Evolutionary conservation across 2,888 invertebrate species (phyloP).

Genomic region (Drosophila greeni): DNA sequence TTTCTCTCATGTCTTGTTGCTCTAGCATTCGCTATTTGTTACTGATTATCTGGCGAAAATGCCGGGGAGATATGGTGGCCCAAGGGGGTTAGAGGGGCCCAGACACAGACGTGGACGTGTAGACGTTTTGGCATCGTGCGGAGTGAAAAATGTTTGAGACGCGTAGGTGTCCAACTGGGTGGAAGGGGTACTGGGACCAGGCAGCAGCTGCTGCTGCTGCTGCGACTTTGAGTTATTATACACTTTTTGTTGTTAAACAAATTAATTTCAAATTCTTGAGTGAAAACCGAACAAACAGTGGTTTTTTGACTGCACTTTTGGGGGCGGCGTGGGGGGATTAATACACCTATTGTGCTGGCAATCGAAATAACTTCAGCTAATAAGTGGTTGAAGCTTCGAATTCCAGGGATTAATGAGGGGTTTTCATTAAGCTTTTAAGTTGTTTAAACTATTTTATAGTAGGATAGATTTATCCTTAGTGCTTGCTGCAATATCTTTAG

Average conservation of each 20-base stretch:
- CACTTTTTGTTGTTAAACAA: conserved; percentile 44
- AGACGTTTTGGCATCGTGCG: conserved; percentile 52
- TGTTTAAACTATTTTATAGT: no score
- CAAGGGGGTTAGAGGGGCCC: conserved; percentile 6
- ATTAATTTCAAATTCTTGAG: conserved; percentile 43
- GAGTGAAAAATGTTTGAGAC: conserved; percentile 44
- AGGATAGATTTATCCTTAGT: no score
- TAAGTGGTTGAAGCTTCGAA: no score
- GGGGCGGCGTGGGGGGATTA: conserved; percentile 4
- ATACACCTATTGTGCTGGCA: neutral
- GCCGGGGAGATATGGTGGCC: conserved; percentile 12
- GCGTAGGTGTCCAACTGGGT: conserved; percentile 50
- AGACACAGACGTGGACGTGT: conserved; percentile 40
- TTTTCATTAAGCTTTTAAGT: no score
- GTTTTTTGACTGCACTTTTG: conserved; percentile 8
- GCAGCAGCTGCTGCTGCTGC: conserved; percentile 34
- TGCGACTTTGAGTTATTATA: conserved; percentile 44
- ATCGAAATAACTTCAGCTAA: neutral
- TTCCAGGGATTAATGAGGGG: no score
- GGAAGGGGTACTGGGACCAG: conserved; percentile 10
- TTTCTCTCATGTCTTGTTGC: conserved; percentile 50
- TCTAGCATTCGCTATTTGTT: conserved; percentile 39
- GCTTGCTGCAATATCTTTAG: neutral
- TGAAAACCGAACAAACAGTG: conserved; percentile 27
- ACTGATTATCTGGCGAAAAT: conserved; percentile 46